Conservation (phyloP, 2,888 invertebrate species). For the Clusia tigrina region DNA sequence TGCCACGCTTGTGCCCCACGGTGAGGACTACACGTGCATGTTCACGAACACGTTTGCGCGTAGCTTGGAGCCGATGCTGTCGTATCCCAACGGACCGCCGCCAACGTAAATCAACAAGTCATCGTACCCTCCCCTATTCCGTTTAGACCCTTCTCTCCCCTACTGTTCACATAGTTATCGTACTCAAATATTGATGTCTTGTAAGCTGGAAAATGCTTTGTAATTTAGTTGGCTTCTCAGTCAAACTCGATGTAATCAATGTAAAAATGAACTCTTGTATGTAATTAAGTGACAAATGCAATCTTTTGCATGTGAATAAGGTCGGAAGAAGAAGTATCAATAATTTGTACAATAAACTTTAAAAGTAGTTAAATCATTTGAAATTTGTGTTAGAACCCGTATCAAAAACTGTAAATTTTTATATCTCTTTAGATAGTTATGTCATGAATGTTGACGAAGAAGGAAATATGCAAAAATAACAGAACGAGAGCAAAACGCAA, state of each 20-base stretch:
- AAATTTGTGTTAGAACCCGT: background rate
- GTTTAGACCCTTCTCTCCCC: no score
- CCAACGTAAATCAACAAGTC: conserved; percentile 72
- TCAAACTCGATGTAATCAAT: background rate
- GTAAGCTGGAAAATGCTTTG: no score
- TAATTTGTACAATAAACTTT: background rate
- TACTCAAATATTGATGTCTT: no score
- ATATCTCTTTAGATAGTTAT: conserved; percentile 20
- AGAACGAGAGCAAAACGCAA: background rate
- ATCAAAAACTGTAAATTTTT: conserved; percentile 5
- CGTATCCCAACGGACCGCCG: conserved; percentile 93
- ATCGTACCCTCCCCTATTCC: no score
- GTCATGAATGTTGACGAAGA: conserved; percentile 13
- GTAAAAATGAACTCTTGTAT: background rate
- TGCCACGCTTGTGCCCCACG: conserved; percentile 88
- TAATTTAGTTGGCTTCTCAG: conserved; percentile 40
- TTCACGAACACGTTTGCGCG: conserved; percentile 83
- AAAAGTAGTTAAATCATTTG: conserved; percentile 7
- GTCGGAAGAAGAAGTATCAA: conserved; percentile 27
- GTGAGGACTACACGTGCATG: conserved; percentile 85
- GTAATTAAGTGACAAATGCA: conserved; percentile 11
- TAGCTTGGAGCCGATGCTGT: conserved; percentile 86
- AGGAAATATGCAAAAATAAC: conserved; percentile 21
- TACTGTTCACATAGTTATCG: no score
- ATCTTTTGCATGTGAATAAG: conserved; percentile 29